phyloP scores from a whole-genome alignment of 2,888 invertebrate genomes.

The Philhelius pedissequus region DNA sequence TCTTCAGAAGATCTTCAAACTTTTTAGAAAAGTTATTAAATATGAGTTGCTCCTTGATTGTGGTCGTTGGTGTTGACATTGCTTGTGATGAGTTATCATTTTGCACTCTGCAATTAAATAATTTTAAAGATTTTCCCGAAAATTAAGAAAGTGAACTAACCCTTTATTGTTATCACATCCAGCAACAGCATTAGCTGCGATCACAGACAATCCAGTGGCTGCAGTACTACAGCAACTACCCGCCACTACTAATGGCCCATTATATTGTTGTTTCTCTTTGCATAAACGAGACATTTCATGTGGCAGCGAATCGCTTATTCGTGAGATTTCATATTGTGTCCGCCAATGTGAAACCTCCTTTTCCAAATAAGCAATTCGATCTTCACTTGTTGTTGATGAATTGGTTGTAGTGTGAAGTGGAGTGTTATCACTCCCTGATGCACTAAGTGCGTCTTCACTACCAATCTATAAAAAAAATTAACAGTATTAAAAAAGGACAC shows the following conservation, averaged over 20 bases:
- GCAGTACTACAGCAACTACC: slow-evolving; percentile 74
- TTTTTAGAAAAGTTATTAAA: slow-evolving; percentile 77
- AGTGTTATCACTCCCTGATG: slow-evolving; percentile 77
- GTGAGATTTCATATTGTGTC: slow-evolving; percentile 85
- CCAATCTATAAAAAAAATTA: slow-evolving; percentile 80
- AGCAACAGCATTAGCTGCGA: slow-evolving; percentile 42
- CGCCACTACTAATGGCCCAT: slow-evolving; percentile 62
- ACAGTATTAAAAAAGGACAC: background rate
- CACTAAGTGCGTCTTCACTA: slow-evolving; percentile 83
- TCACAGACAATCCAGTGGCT: slow-evolving; percentile 75
- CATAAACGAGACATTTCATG: slow-evolving; percentile 75
- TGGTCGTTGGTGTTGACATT: slow-evolving; percentile 60
- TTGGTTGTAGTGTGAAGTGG: slow-evolving; percentile 71
- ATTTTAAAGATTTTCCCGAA: background rate
- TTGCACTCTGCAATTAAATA: slow-evolving; percentile 21
- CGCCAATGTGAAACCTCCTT: slow-evolving; percentile 87
- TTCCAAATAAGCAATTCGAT: slow-evolving; percentile 80
- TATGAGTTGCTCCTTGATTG: slow-evolving; percentile 75
- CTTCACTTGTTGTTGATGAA: slow-evolving; percentile 72
- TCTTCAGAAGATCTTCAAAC: slow-evolving; percentile 76
- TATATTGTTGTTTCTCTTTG: slow-evolving; percentile 72
- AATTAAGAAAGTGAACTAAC: background rate
- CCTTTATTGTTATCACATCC: slow-evolving; percentile 46
- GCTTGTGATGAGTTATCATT: slow-evolving; percentile 57
- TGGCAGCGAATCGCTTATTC: slow-evolving; percentile 79